These are phyloP conservation scores for Kradibia gibbosae DNA, from an alignment of 1,140 invertebrate genomes.

Conservation along the genomic window DNA sequence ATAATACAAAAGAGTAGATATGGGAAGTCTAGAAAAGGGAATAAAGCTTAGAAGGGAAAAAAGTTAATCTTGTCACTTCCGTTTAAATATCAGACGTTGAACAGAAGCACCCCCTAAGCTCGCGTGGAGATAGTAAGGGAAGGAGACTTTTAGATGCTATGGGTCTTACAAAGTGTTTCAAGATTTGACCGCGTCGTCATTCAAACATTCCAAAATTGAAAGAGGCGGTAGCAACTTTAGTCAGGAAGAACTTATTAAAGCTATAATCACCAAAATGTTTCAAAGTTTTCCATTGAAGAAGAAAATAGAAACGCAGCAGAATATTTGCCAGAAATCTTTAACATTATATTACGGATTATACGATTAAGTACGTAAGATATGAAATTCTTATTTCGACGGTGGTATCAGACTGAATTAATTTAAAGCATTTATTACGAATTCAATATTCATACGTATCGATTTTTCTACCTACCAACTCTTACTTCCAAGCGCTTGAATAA, in stretches of 20 bases:
- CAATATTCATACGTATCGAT: background rate
- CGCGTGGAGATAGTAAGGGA: background rate
- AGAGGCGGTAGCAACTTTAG: background rate
- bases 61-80: constrained; percentile 23
- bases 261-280: constrained; percentile 27
- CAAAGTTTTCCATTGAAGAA: background rate
- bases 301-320: background rate
- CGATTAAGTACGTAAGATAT: background rate
- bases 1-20: constrained; percentile 11
- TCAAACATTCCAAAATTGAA: constrained; percentile 38
- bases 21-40: background rate
- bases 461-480: background rate
- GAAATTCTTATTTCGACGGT: background rate
- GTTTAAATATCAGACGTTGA: background rate
- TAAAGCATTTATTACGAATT: background rate
- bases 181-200: constrained; percentile 4
- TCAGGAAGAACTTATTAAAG: constrained; percentile 19
- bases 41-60: constrained; percentile 19
- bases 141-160: background rate
- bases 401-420: background rate
- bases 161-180: constrained; percentile 7
- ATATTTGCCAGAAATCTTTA: background rate
- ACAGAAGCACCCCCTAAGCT: background rate
- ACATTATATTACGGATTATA: background rate
- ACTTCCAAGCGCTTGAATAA: background rate